These are phyloP conservation scores for Prionchulus punctatus DNA, from an alignment of 2,888 invertebrate species.

Conservation along the genomic window DNA sequence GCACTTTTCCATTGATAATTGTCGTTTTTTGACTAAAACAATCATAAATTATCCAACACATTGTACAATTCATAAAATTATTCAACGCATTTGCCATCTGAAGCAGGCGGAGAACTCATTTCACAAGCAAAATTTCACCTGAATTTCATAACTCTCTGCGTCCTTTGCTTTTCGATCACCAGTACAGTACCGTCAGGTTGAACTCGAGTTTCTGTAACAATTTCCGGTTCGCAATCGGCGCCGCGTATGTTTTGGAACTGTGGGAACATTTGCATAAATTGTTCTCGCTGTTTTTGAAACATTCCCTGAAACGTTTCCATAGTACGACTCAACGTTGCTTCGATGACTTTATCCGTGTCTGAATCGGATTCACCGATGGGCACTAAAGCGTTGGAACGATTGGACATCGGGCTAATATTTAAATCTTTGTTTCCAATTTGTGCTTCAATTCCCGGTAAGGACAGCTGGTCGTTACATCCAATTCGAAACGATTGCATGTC, in stretches of 20 bases:
- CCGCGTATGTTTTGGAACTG: neutral
- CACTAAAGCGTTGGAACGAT: no score
- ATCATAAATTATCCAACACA: neutral
- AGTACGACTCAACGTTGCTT: neutral
- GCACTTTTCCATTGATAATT: neutral
- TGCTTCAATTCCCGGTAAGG: no score
- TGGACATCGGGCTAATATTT: no score
- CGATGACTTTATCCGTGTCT: neutral
- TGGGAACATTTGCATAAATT: neutral
- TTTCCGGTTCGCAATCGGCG: neutral
- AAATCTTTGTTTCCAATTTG: no score
- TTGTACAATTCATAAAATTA: neutral
- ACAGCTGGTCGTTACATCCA: no score
- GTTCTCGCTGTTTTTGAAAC: neutral
- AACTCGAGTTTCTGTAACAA: neutral
- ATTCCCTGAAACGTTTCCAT: neutral
- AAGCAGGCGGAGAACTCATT: no score
- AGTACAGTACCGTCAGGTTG: neutral
- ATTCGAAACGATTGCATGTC: no score
- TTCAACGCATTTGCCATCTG: no score
- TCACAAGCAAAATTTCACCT: no score
- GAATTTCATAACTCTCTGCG: no score
- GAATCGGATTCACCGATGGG: no score
- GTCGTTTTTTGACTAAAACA: neutral
- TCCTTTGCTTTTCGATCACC: neutral